Conservation (phyloP, 2,888 invertebrate genomes). For the Dolichopus griseipennis region DNA sequence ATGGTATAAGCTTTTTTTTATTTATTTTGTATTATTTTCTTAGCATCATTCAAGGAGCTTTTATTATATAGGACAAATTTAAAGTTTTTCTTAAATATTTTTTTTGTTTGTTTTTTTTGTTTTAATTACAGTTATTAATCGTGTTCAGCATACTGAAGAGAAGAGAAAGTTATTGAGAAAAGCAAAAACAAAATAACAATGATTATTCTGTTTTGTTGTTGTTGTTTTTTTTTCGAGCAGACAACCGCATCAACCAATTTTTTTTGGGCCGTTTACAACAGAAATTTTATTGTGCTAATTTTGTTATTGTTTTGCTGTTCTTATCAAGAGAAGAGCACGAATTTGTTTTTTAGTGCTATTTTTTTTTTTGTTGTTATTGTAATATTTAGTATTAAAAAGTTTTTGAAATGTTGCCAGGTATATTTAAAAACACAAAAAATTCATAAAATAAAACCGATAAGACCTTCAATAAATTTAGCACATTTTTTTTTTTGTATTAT, state of each 20-base stretch:
- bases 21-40: too few relatives aligned
- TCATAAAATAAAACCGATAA: too few relatives aligned
- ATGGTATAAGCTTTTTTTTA: too few relatives aligned
- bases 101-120: too few relatives aligned
- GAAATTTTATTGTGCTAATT: not conserved
- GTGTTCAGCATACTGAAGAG: not conserved
- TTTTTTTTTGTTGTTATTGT: too few relatives aligned
- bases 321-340: not conserved
- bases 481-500: too few relatives aligned
- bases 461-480: too few relatives aligned
- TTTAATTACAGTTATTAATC: not conserved
- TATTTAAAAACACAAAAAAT: too few relatives aligned
- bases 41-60: not conserved
- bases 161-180: not conserved
- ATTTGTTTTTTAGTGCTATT: not conserved
- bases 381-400: too few relatives aligned
- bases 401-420: too few relatives aligned
- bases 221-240: not conserved
- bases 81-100: too few relatives aligned
- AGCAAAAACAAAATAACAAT: not conserved
- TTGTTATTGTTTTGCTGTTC: too few relatives aligned
- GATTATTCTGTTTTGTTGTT: not conserved
- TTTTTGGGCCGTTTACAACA: not conserved
- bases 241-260: not conserved
- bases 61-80: not conserved